Percentiles rank a stretch among this genome's conserved stretches.
Evolutionary conservation across 2,797 vertebrate genomes (phyloP).

Genomic region (Columba guinea): DNA sequence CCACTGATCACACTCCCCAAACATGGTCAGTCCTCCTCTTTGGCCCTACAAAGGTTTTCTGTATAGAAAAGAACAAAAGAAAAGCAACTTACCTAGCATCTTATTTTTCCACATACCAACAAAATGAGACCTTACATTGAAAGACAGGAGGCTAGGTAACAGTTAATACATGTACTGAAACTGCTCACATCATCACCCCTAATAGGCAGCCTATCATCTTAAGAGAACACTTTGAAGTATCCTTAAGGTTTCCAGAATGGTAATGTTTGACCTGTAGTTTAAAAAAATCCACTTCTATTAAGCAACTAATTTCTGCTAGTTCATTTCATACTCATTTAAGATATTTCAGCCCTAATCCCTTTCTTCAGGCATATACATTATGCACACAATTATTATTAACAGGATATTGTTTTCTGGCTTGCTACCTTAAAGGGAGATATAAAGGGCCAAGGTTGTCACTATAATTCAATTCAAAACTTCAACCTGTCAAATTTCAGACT

Average conservation of each 20-base stretch:
- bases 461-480: neutral
- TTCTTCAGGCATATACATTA: neutral
- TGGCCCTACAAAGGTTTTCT: neutral
- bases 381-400: neutral
- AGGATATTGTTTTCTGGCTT: neutral
- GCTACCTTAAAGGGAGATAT: neutral
- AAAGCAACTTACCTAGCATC: neutral
- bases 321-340: neutral
- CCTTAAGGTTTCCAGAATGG: neutral
- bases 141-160: neutral
- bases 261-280: neutral
- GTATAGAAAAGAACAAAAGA: neutral
- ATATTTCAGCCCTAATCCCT: neutral
- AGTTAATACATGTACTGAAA: neutral
- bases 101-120: neutral
- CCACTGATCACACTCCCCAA: rapidly evolving
- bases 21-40: neutral
- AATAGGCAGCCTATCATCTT: neutral
- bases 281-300: neutral
- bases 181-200: neutral
- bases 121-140: neutral
- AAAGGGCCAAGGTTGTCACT: neutral
- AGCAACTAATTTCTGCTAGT: neutral
- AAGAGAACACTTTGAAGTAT: neutral
- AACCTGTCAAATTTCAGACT: neutral